Conservation (phyloP, 2,888 invertebrate genomes). For the Notodonta dromedarius region DNA sequence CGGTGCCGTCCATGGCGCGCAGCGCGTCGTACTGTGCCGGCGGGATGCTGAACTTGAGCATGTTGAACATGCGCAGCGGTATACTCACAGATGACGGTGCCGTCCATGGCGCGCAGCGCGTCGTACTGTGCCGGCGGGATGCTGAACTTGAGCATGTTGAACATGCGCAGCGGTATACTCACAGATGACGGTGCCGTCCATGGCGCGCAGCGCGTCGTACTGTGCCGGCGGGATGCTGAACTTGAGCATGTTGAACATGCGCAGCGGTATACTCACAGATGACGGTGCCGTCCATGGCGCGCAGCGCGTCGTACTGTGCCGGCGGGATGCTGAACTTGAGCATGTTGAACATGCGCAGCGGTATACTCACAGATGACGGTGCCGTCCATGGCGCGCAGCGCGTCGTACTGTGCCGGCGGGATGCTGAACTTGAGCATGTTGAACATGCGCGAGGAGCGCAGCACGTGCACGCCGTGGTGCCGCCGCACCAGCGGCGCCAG, state of each 20-base stretch:
- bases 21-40: too few relatives aligned
- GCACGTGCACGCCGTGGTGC: constrained; percentile 25
- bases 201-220: constrained; percentile 34
- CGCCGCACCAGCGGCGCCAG: constrained; percentile 44
- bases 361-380: constrained; percentile 51
- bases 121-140: too few relatives aligned
- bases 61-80: too few relatives aligned
- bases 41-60: too few relatives aligned
- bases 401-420: constrained; percentile 23
- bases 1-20: too few relatives aligned
- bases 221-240: too few relatives aligned
- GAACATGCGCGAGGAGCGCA: constrained; percentile 50
- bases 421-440: constrained; percentile 54
- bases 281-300: constrained; percentile 53
- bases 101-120: constrained; percentile 49
- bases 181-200: constrained; percentile 54
- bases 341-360: constrained; percentile 59
- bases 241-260: too few relatives aligned
- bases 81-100: constrained; percentile 49
- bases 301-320: constrained; percentile 25
- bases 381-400: constrained; percentile 52
- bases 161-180: too few relatives aligned
- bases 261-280: too few relatives aligned
- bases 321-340: constrained; percentile 42
- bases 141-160: too few relatives aligned